Conservation (phyloP, 2,888 invertebrate species). For the Oeneis ivallda region DNA sequence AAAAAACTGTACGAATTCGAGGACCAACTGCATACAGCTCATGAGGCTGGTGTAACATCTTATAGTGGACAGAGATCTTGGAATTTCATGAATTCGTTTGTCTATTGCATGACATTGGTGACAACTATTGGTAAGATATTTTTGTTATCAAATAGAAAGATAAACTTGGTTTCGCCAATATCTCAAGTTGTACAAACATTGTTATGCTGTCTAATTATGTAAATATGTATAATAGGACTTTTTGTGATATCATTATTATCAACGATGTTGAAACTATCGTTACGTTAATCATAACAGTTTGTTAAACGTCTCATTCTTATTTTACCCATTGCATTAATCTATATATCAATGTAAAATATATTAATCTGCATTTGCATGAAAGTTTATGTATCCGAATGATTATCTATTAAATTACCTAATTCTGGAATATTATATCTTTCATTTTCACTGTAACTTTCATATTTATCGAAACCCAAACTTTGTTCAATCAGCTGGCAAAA, state of each 20-base stretch:
- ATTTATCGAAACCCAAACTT: neutral
- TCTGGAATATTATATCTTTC: slow-evolving; percentile 5
- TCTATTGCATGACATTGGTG: slow-evolving; percentile 92
- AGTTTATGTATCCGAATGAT: neutral
- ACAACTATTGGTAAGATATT: slow-evolving; percentile 92
- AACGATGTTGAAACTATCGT: slow-evolving; percentile 5
- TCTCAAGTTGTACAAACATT: neutral
- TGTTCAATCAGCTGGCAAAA: neutral
- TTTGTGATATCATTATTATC: neutral
- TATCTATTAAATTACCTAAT: neutral
- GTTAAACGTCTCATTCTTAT: neutral
- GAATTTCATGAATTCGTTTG: slow-evolving; percentile 93
- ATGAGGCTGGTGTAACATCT: slow-evolving; percentile 91
- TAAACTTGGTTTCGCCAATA: neutral
- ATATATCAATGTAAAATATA: neutral
- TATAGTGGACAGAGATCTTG: slow-evolving; percentile 93
- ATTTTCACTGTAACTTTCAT: slow-evolving; percentile 1
- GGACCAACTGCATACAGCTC: slow-evolving; percentile 90
- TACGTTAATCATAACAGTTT: neutral
- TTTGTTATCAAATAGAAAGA: neutral
- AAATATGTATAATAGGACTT: neutral
- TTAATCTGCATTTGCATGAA: neutral
- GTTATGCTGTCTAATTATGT: neutral
- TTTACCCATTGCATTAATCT: neutral
- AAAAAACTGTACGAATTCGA: slow-evolving; percentile 91